A percentile compares a stretch with the other conserved stretches of the same genome.
Evolutionary conservation across 2,888 invertebrate genomes (phyloP).

Genomic region (Xestia ashworthii): DNA sequence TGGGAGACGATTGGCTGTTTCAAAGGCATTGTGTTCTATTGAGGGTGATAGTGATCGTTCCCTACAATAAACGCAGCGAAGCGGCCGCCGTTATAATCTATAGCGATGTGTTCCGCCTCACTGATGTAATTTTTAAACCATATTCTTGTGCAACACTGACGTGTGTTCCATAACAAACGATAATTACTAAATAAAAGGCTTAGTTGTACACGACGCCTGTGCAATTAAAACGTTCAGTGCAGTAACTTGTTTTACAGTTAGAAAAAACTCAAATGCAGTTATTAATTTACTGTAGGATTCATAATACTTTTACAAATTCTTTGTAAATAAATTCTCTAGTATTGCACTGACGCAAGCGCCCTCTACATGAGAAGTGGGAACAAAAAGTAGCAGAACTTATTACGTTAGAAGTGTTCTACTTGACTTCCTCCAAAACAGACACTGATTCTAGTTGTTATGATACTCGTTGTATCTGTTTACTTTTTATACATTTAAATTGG

Average conservation of each 20-base stretch:
- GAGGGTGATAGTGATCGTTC: constrained; percentile 72
- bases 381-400: constrained; percentile 9
- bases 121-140: constrained; percentile 38
- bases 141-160: constrained; percentile 10
- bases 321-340: constrained; percentile 7
- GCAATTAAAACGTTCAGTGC: constrained; percentile 27
- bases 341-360: background rate
- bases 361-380: background rate
- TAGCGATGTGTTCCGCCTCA: constrained; percentile 22
- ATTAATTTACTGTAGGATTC: constrained; percentile 5
- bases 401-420: constrained; percentile 20
- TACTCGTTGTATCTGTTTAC: constrained; percentile 2
- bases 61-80: constrained; percentile 69
- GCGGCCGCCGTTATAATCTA: constrained; percentile 62
- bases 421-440: constrained; percentile 11
- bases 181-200: constrained; percentile 25
- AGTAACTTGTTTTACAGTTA: constrained; percentile 17
- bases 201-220: constrained; percentile 9
- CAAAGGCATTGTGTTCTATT: constrained; percentile 73
- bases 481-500: background rate
- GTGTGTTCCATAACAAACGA: constrained; percentile 20
- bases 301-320: background rate
- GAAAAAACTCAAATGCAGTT: constrained; percentile 9
- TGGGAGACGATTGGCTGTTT: constrained; percentile 70
- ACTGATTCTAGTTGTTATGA: constrained; percentile 22